Conservation (phyloP, 1,140 invertebrate species). For the Formica selysi region DNA sequence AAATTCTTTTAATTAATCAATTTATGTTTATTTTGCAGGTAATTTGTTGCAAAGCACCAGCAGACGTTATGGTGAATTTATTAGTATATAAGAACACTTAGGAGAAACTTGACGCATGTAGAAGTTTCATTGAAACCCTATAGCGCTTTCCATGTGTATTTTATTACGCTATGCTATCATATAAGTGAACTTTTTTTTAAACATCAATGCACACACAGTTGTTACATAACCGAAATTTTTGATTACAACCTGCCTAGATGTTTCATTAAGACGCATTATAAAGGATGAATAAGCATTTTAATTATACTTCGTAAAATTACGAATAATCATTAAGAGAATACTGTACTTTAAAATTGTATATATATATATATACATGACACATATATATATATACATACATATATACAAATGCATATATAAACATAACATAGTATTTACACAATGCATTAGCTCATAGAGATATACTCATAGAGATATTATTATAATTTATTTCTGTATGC, state of each 20-base stretch:
- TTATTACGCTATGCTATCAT: constrained; percentile 13
- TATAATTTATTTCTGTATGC: constrained; percentile 82
- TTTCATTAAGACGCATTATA: constrained; percentile 62
- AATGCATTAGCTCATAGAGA: constrained; percentile 77
- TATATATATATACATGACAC: neutral
- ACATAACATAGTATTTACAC: constrained; percentile 75
- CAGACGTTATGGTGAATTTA: constrained; percentile 79
- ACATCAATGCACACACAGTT: neutral
- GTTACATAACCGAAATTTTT: neutral
- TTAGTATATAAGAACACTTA: constrained; percentile 70
- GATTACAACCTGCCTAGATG: constrained; percentile 63
- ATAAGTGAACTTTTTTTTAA: constrained; percentile 47
- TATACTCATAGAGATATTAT: constrained; percentile 75
- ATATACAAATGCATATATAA: no score
- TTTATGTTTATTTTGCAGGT: constrained; percentile 68
- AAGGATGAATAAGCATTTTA: constrained; percentile 70
- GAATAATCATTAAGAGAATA: constrained; percentile 70
- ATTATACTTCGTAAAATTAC: constrained; percentile 69
- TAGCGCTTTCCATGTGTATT: neutral
- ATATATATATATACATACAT: neutral
- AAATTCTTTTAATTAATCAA: neutral
- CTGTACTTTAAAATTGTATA: constrained; percentile 74
- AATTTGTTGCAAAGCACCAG: constrained; percentile 84
- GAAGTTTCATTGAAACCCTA: neutral
- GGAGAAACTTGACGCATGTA: constrained; percentile 55